Percentiles rank a stretch among this genome's conserved stretches.
phyloP scores from a whole-genome alignment of 1,140 invertebrate species.

The Eufriesea mexicana region DNA sequence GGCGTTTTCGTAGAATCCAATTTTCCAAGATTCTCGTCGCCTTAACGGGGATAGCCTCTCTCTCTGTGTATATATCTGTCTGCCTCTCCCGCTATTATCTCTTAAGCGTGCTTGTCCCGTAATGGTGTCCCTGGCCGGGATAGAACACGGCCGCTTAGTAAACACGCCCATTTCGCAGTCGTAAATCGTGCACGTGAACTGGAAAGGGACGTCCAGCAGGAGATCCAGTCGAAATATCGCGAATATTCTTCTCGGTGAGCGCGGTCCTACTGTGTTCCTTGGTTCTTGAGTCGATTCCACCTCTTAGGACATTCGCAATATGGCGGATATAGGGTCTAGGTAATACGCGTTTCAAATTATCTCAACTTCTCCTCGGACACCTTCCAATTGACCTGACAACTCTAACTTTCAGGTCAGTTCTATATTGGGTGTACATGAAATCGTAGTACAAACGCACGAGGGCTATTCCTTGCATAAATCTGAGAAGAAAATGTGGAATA shows the following conservation, averaged over 20 bases:
- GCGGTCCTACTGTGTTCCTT: too few relatives aligned
- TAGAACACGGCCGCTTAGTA: slow-evolving; percentile 58
- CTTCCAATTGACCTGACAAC: too few relatives aligned
- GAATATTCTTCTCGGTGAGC: slow-evolving; percentile 42
- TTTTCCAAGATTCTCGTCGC: slow-evolving; percentile 64
- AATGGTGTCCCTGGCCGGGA: slow-evolving; percentile 46
- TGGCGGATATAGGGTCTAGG: too few relatives aligned
- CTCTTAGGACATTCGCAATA: too few relatives aligned
- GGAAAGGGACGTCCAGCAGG: not conserved
- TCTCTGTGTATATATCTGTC: not conserved
- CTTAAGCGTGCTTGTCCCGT: slow-evolving; percentile 59
- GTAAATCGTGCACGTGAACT: slow-evolving; percentile 52
- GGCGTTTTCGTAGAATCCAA: slow-evolving; percentile 62
- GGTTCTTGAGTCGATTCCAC: too few relatives aligned
- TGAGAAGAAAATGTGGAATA: too few relatives aligned
- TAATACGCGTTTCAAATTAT: too few relatives aligned
- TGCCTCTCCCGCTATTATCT: slow-evolving; percentile 52
- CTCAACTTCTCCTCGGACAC: too few relatives aligned
- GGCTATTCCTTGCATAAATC: too few relatives aligned
- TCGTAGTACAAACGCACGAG: too few relatives aligned
- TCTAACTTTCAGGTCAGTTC: too few relatives aligned
- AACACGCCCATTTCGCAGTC: slow-evolving; percentile 55
- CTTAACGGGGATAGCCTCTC: slow-evolving; percentile 43
- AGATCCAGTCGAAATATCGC: slow-evolving; percentile 38
- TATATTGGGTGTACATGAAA: too few relatives aligned